A percentile compares a stretch with the other conserved stretches of the same genome.
Evolutionary conservation across 2,113 vertebrate genomes (phyloP).

Genomic region (Bufo bufo): DNA sequence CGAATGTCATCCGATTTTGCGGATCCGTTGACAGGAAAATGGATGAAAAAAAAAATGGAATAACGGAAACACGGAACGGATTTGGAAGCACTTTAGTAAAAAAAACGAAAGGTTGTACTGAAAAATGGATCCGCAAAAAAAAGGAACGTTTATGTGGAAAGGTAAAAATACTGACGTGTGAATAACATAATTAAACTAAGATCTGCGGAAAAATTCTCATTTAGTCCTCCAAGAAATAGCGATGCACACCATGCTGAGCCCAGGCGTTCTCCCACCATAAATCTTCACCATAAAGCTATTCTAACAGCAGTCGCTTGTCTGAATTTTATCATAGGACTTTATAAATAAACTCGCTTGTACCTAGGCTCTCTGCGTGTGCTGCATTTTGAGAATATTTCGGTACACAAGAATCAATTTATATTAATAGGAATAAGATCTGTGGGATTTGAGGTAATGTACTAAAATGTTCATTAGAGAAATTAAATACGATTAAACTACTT

Average conservation of each 20-base stretch:
- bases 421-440: neutral
- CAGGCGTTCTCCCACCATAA: neutral
- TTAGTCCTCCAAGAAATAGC: constrained; percentile 3
- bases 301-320: neutral
- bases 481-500: constrained; percentile 24
- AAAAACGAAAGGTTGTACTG: no score
- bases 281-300: neutral
- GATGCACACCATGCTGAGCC: neutral
- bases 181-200: neutral
- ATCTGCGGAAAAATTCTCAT: neutral
- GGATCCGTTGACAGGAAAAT: no score
- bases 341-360: constrained; percentile 19
- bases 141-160: no score
- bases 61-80: no score
- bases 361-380: neutral
- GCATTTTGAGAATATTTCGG: neutral
- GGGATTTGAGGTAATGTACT: neutral
- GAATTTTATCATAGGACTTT: neutral
- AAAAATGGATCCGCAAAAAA: no score
- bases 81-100: no score
- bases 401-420: neutral
- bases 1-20: no score
- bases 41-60: no score
- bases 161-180: no score
- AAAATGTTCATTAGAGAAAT: constrained; percentile 3